phyloP scores from a whole-genome alignment of 1,140 invertebrate species.

The Drosophila guanche region DNA sequence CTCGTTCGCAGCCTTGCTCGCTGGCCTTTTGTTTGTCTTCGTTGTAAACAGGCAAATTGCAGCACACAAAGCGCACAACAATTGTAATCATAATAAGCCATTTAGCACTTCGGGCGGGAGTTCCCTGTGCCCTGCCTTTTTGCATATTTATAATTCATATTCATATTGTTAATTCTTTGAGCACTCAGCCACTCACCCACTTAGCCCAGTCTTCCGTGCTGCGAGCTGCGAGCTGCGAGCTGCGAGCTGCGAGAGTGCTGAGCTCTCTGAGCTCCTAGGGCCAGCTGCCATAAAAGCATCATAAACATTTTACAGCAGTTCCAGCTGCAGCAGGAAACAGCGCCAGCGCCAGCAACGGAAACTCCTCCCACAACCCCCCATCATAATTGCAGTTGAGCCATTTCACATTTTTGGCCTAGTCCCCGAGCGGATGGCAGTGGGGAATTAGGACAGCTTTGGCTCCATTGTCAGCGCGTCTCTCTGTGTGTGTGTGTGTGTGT shows the following conservation, averaged over 20 bases:
- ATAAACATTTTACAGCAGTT: constrained; percentile 80
- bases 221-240: too few relatives aligned
- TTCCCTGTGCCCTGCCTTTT: constrained; percentile 14
- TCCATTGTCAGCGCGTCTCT: background rate
- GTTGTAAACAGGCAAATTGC: constrained; percentile 54
- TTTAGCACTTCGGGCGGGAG: constrained; percentile 69
- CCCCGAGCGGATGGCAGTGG: background rate
- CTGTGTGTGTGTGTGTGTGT: too few relatives aligned
- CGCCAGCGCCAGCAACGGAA: constrained; percentile 41
- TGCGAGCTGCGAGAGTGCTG: too few relatives aligned
- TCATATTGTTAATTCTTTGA: constrained; percentile 76
- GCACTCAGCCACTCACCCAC: constrained; percentile 1
- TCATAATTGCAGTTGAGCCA: constrained; percentile 54
- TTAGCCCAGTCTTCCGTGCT: background rate
- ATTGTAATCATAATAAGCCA: constrained; percentile 73
- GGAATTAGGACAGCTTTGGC: constrained; percentile 40
- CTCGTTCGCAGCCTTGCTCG: too few relatives aligned
- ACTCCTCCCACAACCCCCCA: constrained; percentile 23
- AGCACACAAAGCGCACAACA: constrained; percentile 52
- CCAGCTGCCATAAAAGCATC: constrained; percentile 71
- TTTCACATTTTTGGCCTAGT: constrained; percentile 54
- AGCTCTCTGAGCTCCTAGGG: constrained; percentile 19
- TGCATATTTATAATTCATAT: constrained; percentile 67
- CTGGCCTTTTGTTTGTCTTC: background rate
- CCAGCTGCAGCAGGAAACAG: constrained; percentile 66